phyloP scores from a whole-genome alignment of 2,797 vertebrate species.

The Sarcophilus harrisii region DNA sequence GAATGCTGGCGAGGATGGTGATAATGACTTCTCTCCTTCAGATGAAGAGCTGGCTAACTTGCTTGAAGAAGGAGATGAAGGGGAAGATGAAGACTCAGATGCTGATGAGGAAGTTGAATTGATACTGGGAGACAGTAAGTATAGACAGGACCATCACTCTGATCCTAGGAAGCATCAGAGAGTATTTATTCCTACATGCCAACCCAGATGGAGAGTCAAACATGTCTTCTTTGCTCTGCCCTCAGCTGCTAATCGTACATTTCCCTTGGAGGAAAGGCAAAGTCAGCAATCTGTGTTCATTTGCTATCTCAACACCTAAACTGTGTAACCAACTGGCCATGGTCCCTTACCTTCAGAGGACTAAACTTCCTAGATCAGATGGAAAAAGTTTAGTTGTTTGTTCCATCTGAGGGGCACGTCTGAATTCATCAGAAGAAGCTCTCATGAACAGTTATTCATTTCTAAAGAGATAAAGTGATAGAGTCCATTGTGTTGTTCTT shows the following conservation, averaged over 20 bases:
- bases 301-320: background rate
- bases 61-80: constrained; percentile 93
- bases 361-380: constrained; percentile 12
- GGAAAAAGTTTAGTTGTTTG: background rate
- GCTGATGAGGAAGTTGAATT: constrained; percentile 94
- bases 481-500: background rate
- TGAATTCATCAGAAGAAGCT: background rate
- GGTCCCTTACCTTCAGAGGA: constrained; percentile 15
- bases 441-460: background rate
- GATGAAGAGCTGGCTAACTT: constrained; percentile 96
- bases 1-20: constrained; percentile 92
- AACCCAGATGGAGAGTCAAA: background rate
- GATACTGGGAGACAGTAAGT: constrained; percentile 96
- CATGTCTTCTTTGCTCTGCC: background rate
- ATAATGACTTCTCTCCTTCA: constrained; percentile 96
- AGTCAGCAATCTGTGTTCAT: background rate
- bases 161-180: constrained; percentile 18
- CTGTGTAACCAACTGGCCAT: constrained; percentile 8
- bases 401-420: background rate
- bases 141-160: constrained; percentile 47
- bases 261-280: background rate
- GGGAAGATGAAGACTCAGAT: constrained; percentile 94
- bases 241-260: background rate
- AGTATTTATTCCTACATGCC: constrained; percentile 3
- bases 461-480: constrained; percentile 3